phyloP scores from a whole-genome alignment of 1,140 invertebrate species.

The Penaeus indicus region DNA sequence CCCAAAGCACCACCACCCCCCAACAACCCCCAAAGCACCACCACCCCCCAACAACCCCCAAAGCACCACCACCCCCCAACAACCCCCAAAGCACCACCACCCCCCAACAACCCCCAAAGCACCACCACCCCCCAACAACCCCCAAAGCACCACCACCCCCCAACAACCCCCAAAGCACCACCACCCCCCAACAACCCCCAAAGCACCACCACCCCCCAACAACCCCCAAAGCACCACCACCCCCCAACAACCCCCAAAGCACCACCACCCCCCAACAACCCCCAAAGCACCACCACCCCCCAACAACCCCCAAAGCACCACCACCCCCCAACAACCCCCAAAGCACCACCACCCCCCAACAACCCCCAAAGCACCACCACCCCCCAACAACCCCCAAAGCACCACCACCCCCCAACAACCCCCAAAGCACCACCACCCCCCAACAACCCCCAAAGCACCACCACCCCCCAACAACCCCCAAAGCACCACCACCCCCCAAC shows the following conservation, averaged over 20 bases:
- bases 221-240: too few relatives aligned
- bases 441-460: too few relatives aligned
- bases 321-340: too few relatives aligned
- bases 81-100: background rate
- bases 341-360: too few relatives aligned
- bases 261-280: background rate
- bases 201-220: constrained; percentile 18
- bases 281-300: background rate
- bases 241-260: background rate
- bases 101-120: too few relatives aligned
- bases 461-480: background rate
- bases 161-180: background rate
- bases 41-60: background rate
- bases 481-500: background rate
- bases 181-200: background rate
- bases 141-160: background rate
- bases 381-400: background rate
- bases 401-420: background rate
- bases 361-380: background rate
- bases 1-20: too few relatives aligned
- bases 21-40: background rate
- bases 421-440: constrained; percentile 4
- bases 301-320: too few relatives aligned
- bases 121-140: background rate
- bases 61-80: background rate